Evolutionary conservation across 2,888 invertebrate species (phyloP), one percentile per base, ranked within the genome.

Genomic region (Gandaritis pyraliata): DNA sequence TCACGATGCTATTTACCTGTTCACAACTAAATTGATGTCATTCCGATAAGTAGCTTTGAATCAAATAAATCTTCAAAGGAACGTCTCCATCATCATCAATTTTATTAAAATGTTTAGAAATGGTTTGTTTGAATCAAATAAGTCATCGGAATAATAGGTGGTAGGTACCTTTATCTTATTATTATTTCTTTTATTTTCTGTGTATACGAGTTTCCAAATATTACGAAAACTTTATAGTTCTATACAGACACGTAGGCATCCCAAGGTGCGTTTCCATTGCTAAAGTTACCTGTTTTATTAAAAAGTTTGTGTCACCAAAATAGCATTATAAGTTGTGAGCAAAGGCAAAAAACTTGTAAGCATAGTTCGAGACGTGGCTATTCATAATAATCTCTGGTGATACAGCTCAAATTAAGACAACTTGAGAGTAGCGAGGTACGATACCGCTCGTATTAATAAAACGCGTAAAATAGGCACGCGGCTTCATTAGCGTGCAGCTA

Each of bases 61-160:
- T 43, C 52, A 47, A n/a, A 29, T 13, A 47, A 46, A n/a, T 10
- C 29, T 36, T 58, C 56, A 51, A 58, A 65, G 51, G 59, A 59
- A 58, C 29, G 23, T 60, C 38, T 58, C 61, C 52, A 23, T 23
- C 23, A 63, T 65, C 65, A 63, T 66, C 61, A 64, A 61, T 64
- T 50, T 7, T n/a, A 18, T 18, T 4, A 4, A 11, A 46, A 3
- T 7, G n/a, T 18, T n/a, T 45, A 12, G n/a, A 29, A 46, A 46
- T 23, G 12, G n/a, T n/a, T 46, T 10, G 12, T n/a, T n/a, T 0
- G 2, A 11, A 33, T 15, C 10, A 33, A 15, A 33, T 13, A 15
- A 5, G 30, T 15, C 23, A 23, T n/a, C n/a, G n/a, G n/a, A n/a
- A n/a, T n/a, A n/a, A n/a, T n/a, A n/a, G n/a, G n/a, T n/a, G n/a